Conservation (phyloP, 2,113 vertebrate species). For the Camelus bactrianus region DNA sequence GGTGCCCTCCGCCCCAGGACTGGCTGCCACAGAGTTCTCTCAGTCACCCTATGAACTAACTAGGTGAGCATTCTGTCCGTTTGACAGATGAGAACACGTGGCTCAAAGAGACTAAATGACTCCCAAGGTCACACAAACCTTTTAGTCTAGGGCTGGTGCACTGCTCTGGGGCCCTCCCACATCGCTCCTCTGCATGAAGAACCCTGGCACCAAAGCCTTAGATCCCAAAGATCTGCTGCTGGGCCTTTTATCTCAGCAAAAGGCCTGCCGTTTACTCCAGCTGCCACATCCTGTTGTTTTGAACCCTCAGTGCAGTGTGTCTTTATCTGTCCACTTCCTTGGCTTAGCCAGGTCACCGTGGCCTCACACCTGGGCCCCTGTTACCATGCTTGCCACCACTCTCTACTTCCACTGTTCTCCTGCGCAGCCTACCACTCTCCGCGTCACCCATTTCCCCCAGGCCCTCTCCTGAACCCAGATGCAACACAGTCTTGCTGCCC, state of each 20-base stretch:
- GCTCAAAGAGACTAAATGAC: constrained; percentile 8
- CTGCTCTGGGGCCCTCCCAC: neutral
- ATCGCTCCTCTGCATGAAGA: neutral
- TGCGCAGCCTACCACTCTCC: neutral
- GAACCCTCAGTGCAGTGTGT: neutral
- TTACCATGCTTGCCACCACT: neutral
- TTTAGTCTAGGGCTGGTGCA: neutral
- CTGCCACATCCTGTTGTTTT: neutral
- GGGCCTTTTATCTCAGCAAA: neutral
- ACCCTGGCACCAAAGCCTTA: neutral
- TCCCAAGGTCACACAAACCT: neutral
- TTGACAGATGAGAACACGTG: constrained; percentile 22
- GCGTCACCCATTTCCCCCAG: neutral
- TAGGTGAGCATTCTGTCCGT: neutral
- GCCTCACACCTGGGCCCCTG: neutral
- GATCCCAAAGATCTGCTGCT: neutral
- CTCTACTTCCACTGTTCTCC: neutral
- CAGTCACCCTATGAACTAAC: neutral
- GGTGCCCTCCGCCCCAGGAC: neutral
- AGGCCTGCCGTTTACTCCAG: neutral
- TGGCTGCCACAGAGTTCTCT: neutral
- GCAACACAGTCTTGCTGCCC: neutral
- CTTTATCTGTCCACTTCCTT: neutral
- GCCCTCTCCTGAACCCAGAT: neutral
- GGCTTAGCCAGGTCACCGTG: neutral